These are phyloP conservation scores for Acanthoscelides obtectus DNA, from an alignment of 2,888 invertebrate genomes.

Conservation along the genomic window DNA sequence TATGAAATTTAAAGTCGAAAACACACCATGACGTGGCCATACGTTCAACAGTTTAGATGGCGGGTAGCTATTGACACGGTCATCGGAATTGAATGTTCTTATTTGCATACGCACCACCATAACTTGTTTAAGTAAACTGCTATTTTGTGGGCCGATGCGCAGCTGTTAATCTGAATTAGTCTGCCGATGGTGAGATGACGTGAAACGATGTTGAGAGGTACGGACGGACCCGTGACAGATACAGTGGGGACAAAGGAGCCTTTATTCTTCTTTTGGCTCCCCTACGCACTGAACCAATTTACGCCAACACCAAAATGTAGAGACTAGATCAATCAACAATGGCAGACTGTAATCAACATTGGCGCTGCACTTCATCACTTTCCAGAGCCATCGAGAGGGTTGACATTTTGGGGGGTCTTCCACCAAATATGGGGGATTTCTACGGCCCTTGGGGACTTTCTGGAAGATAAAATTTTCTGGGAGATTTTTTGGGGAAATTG, in stretches of 20 bases:
- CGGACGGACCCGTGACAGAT: neutral
- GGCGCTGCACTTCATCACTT: too few relatives aligned
- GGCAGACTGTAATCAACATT: too few relatives aligned
- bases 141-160: slow-evolving; percentile 24
- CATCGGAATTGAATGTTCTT: neutral
- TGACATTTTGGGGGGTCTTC: too few relatives aligned
- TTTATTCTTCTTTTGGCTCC: too few relatives aligned
- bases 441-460: too few relatives aligned
- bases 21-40: neutral
- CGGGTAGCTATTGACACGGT: neutral
- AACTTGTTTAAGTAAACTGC: slow-evolving; percentile 29
- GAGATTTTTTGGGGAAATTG: too few relatives aligned
- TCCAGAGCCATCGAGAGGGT: too few relatives aligned
- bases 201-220: slow-evolving; percentile 19
- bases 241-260: neutral
- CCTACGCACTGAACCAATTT: too few relatives aligned
- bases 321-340: too few relatives aligned
- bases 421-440: too few relatives aligned
- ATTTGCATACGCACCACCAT: slow-evolving; percentile 24
- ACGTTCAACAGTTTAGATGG: neutral
- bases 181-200: slow-evolving; percentile 27
- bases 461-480: too few relatives aligned
- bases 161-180: slow-evolving; percentile 33
- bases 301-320: too few relatives aligned
- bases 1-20: neutral